phyloP scores from a whole-genome alignment of 2,113 vertebrate species.

The Oreochromis tanganicae region DNA sequence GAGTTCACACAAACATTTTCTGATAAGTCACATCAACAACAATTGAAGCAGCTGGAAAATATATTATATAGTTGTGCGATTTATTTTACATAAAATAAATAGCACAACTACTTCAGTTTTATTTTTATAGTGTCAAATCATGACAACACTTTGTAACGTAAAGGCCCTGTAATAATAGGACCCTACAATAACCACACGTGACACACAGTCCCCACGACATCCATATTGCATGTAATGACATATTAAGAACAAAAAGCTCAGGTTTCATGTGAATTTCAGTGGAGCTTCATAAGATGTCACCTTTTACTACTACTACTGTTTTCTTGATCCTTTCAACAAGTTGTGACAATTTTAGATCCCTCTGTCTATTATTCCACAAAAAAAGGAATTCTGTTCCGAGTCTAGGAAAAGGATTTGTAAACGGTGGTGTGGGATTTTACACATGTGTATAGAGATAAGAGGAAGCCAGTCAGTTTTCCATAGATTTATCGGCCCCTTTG shows the following conservation, averaged over 20 bases:
- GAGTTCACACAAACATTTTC: background rate
- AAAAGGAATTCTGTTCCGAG: background rate
- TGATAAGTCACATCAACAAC: background rate
- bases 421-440: background rate
- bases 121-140: background rate
- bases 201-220: background rate
- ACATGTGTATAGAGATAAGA: background rate
- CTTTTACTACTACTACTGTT: background rate
- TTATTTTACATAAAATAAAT: background rate
- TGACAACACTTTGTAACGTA: background rate
- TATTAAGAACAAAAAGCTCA: background rate
- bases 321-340: background rate
- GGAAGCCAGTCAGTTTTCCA: background rate
- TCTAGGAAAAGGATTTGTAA: background rate
- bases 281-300: background rate
- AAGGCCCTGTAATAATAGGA: background rate
- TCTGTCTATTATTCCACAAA: background rate
- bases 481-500: background rate
- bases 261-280: background rate
- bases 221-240: background rate
- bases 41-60: background rate
- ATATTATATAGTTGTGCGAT: background rate
- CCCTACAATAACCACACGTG: background rate
- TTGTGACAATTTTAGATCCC: background rate
- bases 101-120: background rate